phyloP scores from a whole-genome alignment of 2,888 invertebrate species.

The Metalampra italica region DNA sequence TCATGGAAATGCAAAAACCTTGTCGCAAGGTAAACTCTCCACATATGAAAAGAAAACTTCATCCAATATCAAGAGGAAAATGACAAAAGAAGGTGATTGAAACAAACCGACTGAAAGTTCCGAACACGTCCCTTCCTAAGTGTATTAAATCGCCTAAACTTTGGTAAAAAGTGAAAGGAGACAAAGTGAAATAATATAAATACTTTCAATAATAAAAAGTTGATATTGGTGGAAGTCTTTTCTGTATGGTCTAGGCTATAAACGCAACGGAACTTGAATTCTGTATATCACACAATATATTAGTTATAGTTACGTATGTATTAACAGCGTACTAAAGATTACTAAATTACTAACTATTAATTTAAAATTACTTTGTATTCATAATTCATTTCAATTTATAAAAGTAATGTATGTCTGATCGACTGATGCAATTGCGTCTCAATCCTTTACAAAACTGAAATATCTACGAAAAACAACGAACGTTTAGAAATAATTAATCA shows the following conservation, averaged over 20 bases:
- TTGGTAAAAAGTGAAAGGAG: slow-evolving; percentile 59
- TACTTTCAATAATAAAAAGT: slow-evolving; percentile 76
- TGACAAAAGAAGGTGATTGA: slow-evolving; percentile 62
- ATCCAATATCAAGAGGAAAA: slow-evolving; percentile 40
- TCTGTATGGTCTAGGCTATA: slow-evolving; percentile 24
- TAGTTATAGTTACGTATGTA: too few species aligned
- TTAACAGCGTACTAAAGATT: too few species aligned
- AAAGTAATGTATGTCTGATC: too few species aligned
- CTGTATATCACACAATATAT: too few species aligned
- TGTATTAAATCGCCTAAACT: slow-evolving; percentile 71
- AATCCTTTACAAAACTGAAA: too few species aligned
- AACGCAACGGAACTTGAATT: neutral
- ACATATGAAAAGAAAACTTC: slow-evolving; percentile 43
- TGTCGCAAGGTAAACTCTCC: slow-evolving; percentile 29
- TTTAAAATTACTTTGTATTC: too few species aligned
- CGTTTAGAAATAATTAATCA: too few species aligned
- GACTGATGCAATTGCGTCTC: too few species aligned
- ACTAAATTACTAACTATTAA: too few species aligned
- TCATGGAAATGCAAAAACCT: slow-evolving; percentile 32
- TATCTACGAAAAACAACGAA: too few species aligned
- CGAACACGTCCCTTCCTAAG: slow-evolving; percentile 61
- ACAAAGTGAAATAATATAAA: slow-evolving; percentile 73
- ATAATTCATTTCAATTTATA: too few species aligned
- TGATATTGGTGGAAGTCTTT: slow-evolving; percentile 50
- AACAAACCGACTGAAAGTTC: slow-evolving; percentile 55